These are phyloP conservation scores for Penelope pileata DNA, from an alignment of 2,113 vertebrate species.

Conservation along the genomic window DNA sequence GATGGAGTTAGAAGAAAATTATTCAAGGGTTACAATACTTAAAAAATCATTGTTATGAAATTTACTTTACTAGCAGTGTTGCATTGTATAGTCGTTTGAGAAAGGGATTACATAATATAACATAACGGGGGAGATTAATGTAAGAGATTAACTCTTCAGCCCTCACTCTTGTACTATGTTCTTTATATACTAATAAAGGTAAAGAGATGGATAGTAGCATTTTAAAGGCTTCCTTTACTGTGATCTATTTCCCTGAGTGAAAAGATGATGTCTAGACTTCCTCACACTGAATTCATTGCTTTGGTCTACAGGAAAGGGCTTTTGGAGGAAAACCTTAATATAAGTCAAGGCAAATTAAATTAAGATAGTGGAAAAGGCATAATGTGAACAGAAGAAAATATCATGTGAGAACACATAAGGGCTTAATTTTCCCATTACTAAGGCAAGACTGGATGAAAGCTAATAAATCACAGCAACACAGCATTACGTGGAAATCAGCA, in stretches of 20 bases:
- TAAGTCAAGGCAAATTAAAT: constrained; percentile 23
- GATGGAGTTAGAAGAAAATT: background rate
- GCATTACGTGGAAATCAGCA: background rate
- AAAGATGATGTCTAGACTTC: background rate
- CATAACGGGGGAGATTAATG: background rate
- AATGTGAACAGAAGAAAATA: constrained; percentile 8
- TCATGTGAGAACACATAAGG: background rate
- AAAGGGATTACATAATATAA: constrained; percentile 15
- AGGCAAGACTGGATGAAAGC: background rate
- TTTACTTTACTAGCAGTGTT: background rate
- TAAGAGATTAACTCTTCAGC: constrained; percentile 25
- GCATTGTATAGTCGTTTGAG: background rate
- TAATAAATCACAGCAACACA: background rate
- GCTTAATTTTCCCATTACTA: constrained; percentile 12
- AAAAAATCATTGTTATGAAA: background rate
- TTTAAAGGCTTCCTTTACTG: constrained; percentile 4
- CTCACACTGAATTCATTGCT: background rate
- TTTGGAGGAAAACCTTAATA: constrained; percentile 19
- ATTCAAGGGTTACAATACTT: background rate
- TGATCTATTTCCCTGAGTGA: background rate
- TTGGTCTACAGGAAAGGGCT: constrained; percentile 8
- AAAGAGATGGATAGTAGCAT: background rate
- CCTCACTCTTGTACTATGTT: background rate
- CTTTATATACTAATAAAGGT: constrained; percentile 31
- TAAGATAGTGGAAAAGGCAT: background rate